Conservation (phyloP, 2,797 vertebrate genomes). For the Australoheros facetus region DNA sequence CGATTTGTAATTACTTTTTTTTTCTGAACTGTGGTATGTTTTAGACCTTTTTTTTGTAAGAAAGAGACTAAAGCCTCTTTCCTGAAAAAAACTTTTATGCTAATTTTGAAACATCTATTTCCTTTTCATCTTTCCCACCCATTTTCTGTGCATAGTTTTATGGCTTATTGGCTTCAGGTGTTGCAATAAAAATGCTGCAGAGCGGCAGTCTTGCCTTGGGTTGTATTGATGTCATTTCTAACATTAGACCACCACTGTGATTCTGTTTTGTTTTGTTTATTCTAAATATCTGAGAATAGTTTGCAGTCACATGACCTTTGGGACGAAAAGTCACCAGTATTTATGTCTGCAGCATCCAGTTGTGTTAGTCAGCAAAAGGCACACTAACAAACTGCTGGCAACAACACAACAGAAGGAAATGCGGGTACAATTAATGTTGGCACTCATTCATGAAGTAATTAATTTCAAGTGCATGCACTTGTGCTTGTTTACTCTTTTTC, state of each 20-base stretch:
- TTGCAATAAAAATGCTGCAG: not conserved
- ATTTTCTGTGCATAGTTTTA: not conserved
- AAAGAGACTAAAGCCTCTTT: not conserved
- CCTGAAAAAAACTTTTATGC: not conserved
- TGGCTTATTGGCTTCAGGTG: not conserved
- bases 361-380: not conserved
- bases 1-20: too few species aligned
- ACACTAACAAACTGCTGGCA: not conserved
- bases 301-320: too few species aligned
- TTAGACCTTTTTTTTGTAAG: not conserved
- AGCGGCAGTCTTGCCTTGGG: not conserved
- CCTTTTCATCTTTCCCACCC: not conserved
- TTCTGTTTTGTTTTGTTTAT: not conserved
- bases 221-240: not conserved
- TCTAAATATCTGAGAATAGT: not conserved
- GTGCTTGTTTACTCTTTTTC: not conserved
- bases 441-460: not conserved
- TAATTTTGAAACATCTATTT: too few species aligned
- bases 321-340: not conserved
- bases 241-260: rapidly evolving
- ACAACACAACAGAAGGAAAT: not conserved
- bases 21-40: not conserved
- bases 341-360: not conserved
- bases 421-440: not conserved
- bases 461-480: not conserved